Evolutionary conservation across 2,113 vertebrate genomes (phyloP), one percentile per base, ranked within the genome.

Genomic region (Oenanthe oenanthe): DNA sequence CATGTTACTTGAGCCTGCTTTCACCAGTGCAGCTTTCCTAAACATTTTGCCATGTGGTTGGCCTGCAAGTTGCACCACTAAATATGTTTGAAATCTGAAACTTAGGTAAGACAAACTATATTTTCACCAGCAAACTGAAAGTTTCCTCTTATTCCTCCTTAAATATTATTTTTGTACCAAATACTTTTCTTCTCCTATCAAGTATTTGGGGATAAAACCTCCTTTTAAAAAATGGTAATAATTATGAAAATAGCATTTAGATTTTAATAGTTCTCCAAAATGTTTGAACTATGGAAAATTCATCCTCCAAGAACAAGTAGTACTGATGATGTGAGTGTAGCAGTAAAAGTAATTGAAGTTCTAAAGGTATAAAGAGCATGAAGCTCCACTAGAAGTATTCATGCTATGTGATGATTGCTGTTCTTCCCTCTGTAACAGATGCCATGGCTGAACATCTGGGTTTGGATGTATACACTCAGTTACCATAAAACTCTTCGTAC

Each of bases 1-100:
- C 2, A 0, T 0, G 0, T 72, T 82, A 21, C 29, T 66, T 34
- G n/a, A 36, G 15, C 31, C 26, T 70, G 32, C 25, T 65, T 90
- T 78, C 32, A 51, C 38, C 36, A 45, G 22, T 22, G 25, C 58
- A 86, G 34, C 67, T 73, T 85, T 85, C 53, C 42, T 78, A n/a
- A 91, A 53, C 10, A 3, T 34, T 70, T 72, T 79, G 14, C 45
- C 4, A 0, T 20, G 26, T 26, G 71, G 42, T 20, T 70, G 47
- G 28, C 50, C 28, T 70, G 36, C 3, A 5, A 13, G 12, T 43
- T 58, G 24, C 34, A n/a, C 18, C 26, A 6, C 34, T 62, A 12
- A 9, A 2, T 38, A 1, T 31, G 13, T 77, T 36, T 51, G 47
- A 62, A 74, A 58, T 71, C 32, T 71, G 68, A 60, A 61, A 70